Conservation (phyloP, 2,888 invertebrate species). For the Leucophora obtusa region DNA sequence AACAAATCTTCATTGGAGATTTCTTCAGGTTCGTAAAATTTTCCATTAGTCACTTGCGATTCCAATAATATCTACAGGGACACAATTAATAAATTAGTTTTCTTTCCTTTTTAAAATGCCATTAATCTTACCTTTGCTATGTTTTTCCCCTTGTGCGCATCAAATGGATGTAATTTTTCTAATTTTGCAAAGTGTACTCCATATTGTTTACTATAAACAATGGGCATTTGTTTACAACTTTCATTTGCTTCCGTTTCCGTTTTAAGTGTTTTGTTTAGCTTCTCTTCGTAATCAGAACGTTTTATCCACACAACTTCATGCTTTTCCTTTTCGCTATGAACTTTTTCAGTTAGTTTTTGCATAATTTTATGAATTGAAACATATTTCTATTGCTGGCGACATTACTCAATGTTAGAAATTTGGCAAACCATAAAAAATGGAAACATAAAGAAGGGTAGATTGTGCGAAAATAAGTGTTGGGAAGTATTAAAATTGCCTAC, state of each 20-base stretch:
- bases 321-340: constrained; percentile 66
- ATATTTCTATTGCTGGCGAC: neutral
- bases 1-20: constrained; percentile 85
- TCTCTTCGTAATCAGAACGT: constrained; percentile 42
- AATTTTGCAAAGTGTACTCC: constrained; percentile 89
- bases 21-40: constrained; percentile 85
- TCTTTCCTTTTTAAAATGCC: constrained; percentile 1
- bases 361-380: constrained; percentile 58
- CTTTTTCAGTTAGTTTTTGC: constrained; percentile 68
- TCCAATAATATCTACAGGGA: constrained; percentile 81
- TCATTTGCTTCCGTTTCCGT: constrained; percentile 37
- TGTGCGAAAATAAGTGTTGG: constrained; percentile 37
- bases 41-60: constrained; percentile 82
- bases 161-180: constrained; percentile 92
- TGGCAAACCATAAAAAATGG: neutral
- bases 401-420: constrained; percentile 14
- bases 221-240: constrained; percentile 80
- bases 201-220: constrained; percentile 88
- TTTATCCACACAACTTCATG: constrained; percentile 68
- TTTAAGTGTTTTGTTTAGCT: neutral
- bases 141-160: constrained; percentile 91
- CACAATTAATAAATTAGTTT: neutral
- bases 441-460: neutral
- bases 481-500: neutral
- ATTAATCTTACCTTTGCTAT: constrained; percentile 82